Conservation (phyloP, 2,797 vertebrate genomes). For the Capromys pilorides region DNA sequence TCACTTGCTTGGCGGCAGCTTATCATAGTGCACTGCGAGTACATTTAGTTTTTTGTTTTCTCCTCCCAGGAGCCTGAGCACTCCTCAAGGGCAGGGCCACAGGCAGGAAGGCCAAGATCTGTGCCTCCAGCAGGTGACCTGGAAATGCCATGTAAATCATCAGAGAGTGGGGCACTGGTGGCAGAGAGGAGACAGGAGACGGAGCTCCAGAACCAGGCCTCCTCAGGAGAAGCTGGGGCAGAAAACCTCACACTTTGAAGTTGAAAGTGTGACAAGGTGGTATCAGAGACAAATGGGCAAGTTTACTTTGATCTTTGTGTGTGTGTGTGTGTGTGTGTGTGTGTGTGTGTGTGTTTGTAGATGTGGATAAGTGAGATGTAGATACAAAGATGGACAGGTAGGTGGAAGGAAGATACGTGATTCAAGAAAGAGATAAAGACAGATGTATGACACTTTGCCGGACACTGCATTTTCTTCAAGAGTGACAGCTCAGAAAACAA, state of each 20-base stretch:
- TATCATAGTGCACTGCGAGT: background rate
- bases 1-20: background rate
- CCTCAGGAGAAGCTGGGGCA: background rate
- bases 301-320: background rate
- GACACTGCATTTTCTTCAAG: background rate
- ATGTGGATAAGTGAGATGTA: background rate
- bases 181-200: background rate
- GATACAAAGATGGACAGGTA: background rate
- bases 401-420: background rate
- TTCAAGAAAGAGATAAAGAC: background rate
- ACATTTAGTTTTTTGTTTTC: background rate
- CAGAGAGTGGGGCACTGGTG: background rate
- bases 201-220: background rate
- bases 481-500: constrained; percentile 49
- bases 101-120: background rate
- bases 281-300: background rate
- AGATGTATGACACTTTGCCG: background rate
- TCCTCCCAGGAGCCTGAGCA: background rate
- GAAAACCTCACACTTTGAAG: background rate
- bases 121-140: background rate
- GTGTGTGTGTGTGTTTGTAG: background rate
- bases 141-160: constrained; percentile 15
- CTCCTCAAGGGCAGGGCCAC: background rate
- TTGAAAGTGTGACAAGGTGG: constrained; percentile 8
- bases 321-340: too few relatives aligned